Evolutionary conservation across 2,113 vertebrate species (phyloP).

Genomic region (Perca flavescens): DNA sequence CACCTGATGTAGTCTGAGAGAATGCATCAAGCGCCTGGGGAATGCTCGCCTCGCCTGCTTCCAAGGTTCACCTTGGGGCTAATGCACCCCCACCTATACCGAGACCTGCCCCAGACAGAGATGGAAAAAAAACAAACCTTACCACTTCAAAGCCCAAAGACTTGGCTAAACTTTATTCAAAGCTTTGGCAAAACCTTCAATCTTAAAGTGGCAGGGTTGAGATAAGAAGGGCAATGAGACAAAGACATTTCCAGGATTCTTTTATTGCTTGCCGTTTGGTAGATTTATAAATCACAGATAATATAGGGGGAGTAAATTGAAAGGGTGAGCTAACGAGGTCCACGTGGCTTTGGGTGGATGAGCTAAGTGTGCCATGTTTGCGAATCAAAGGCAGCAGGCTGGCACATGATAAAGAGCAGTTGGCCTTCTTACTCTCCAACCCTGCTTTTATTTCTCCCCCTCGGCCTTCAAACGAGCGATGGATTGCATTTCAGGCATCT

Average conservation of each 20-base stretch:
- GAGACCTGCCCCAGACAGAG: constrained; percentile 1
- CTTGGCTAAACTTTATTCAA: constrained; percentile 39
- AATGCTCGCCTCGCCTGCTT: constrained; percentile 29
- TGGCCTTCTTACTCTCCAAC: constrained; percentile 26
- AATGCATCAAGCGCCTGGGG: constrained; percentile 24
- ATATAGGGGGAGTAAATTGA: constrained; percentile 23
- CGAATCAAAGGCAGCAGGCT: constrained; percentile 75
- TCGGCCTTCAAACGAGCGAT: constrained; percentile 51
- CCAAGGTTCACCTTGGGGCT: constrained; percentile 35
- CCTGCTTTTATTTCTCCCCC: constrained; percentile 43
- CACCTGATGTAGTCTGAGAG: constrained; percentile 55
- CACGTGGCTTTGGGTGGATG: constrained; percentile 72
- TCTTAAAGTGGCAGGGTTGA: constrained; percentile 29
- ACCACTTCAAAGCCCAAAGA: constrained; percentile 63
- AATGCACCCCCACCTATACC: constrained; percentile 21
- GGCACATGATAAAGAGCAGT: constrained; percentile 79
- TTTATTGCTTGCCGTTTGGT: constrained; percentile 40
- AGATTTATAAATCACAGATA: constrained; percentile 69
- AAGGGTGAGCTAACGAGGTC: constrained; percentile 68
- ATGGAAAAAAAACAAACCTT: not conserved
- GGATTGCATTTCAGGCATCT: constrained; percentile 73
- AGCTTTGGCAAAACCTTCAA: constrained; percentile 49
- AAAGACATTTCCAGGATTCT: constrained; percentile 47
- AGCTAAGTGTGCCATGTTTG: constrained; percentile 62
- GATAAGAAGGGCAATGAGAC: constrained; percentile 46